phyloP scores from a whole-genome alignment of 92 coral and sea anemone genomes.

The Epizoanthus ramosus region DNA sequence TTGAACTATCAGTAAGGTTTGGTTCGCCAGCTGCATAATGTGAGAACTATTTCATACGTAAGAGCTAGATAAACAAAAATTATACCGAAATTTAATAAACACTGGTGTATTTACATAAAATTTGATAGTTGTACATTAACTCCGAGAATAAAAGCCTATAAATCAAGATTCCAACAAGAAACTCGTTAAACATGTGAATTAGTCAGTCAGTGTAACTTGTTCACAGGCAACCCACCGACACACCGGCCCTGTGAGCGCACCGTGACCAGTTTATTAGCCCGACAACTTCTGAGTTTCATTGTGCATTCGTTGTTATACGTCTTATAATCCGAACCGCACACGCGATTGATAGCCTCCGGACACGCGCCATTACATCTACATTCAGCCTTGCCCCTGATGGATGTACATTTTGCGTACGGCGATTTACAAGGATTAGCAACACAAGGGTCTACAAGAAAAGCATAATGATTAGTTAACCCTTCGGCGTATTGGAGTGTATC shows the following conservation, averaged over 20 bases:
- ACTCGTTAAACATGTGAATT: neutral
- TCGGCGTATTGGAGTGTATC: neutral
- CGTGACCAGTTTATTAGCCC: conserved; percentile 25
- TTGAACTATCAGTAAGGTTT: no score
- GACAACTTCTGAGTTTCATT: conserved; percentile 32
- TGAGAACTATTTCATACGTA: no score
- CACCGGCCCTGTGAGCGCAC: conserved; percentile 34
- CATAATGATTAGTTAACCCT: conserved; percentile 17
- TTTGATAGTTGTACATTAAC: no score
- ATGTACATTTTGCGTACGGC: conserved; percentile 26
- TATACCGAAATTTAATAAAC: no score
- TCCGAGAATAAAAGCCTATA: no score
- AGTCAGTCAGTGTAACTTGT: no score
- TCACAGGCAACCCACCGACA: conserved; percentile 24
- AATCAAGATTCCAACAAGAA: no score
- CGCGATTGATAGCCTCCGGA: conserved; percentile 27
- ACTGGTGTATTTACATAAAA: no score
- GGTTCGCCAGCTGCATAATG: no score
- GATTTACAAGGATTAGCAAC: conserved; percentile 33
- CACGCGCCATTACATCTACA: conserved; percentile 13
- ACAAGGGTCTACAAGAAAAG: conserved; percentile 26
- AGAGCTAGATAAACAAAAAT: no score
- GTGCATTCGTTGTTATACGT: conserved; percentile 40
- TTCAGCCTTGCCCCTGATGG: conserved; percentile 9
- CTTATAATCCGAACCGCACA: conserved; percentile 38